phyloP scores from a whole-genome alignment of 2,797 vertebrate genomes.

The Falco peregrinus region DNA sequence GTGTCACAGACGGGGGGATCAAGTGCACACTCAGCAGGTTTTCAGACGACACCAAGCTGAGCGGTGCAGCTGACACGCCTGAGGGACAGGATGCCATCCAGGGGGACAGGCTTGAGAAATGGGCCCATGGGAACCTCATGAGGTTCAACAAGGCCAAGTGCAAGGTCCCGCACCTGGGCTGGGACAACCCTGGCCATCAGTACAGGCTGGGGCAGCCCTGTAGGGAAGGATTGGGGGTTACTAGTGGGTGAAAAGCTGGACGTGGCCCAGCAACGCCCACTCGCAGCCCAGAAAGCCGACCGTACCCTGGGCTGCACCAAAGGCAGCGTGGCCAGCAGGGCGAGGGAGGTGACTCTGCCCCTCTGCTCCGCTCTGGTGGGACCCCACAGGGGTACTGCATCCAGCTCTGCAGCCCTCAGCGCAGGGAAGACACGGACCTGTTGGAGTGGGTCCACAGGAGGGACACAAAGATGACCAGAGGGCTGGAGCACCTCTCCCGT shows the following conservation, averaged over 20 bases:
- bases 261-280: not conserved
- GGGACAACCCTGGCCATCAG: fast-evolving
- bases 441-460: not conserved
- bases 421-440: too few relatives aligned
- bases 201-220: not conserved
- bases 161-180: not conserved
- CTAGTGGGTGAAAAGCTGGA: not conserved
- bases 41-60: not conserved
- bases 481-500: too few relatives aligned
- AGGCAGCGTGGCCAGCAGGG: not conserved
- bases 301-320: too few relatives aligned
- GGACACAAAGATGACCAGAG: not conserved
- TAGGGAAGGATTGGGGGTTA: too few relatives aligned
- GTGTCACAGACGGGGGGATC: not conserved
- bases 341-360: not conserved
- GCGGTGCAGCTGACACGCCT: fast-evolving
- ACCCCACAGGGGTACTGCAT: not conserved
- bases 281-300: too few relatives aligned
- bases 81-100: fast-evolving
- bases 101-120: not conserved
- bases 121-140: fast-evolving
- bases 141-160: not conserved
- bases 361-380: not conserved
- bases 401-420: not conserved
- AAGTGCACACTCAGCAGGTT: not conserved